Evolutionary conservation across 2,113 vertebrate species (phyloP).

Genomic region (Pangasianodon hypophthalmus): DNA sequence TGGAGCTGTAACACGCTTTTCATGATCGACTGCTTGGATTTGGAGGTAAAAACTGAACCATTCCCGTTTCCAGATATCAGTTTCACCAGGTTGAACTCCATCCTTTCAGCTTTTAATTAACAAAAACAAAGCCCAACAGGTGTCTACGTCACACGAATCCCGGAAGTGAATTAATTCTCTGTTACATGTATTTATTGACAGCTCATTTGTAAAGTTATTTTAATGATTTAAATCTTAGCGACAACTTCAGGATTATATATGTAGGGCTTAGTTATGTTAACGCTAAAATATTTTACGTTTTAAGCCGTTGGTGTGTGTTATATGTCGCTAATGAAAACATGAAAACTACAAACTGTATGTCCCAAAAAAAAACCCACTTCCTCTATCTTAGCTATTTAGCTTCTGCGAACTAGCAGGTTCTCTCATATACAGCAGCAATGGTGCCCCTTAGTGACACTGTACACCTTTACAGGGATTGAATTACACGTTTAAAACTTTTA

Average conservation of each 20-base stretch:
- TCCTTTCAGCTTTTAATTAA: not conserved
- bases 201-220: not conserved
- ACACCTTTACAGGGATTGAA: not conserved
- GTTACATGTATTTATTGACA: not conserved
- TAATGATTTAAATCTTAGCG: not conserved
- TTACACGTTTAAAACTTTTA: not conserved
- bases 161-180: not conserved
- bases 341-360: not conserved
- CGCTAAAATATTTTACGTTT: not conserved
- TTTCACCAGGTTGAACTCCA: not conserved
- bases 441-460: not conserved
- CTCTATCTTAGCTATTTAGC: not conserved
- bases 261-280: not conserved
- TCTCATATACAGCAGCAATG: not conserved
- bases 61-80: not conserved
- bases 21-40: slow-evolving; percentile 27
- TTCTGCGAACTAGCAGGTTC: not conserved
- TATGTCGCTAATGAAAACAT: not conserved
- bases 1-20: slow-evolving; percentile 12
- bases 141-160: not conserved
- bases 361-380: not conserved
- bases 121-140: not conserved
- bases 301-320: not conserved
- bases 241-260: not conserved
- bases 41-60: slow-evolving; percentile 14